A percentile compares a stretch with the other conserved stretches of the same genome.
phyloP scores from a whole-genome alignment of 2,888 invertebrate species.

The Drosophila helvetica region DNA sequence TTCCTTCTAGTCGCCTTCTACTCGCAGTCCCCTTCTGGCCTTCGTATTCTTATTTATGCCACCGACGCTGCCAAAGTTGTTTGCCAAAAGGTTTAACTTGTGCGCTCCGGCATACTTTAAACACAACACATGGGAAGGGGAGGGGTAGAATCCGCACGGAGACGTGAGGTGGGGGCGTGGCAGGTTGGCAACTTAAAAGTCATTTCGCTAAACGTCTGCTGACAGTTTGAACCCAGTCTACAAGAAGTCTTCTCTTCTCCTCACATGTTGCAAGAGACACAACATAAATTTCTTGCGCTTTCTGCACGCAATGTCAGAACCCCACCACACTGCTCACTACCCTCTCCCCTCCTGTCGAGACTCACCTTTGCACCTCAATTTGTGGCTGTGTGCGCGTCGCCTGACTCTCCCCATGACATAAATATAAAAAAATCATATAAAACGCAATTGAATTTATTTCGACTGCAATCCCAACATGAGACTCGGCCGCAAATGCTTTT shows the following conservation, averaged over 20 bases:
- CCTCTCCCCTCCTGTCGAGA: not conserved
- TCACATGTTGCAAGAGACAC: constrained; percentile 75
- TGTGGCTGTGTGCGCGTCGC: constrained; percentile 32
- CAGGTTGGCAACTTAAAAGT: constrained; percentile 74
- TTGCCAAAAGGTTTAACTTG: constrained; percentile 79
- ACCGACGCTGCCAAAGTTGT: constrained; percentile 73
- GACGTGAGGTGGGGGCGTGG: constrained; percentile 44
- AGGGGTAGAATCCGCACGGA: constrained; percentile 5
- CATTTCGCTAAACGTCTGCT: constrained; percentile 74
- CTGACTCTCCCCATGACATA: constrained; percentile 67
- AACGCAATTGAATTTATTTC: constrained; percentile 80
- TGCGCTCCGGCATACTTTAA: constrained; percentile 74
- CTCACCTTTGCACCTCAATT: constrained; percentile 36
- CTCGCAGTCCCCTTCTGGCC: constrained; percentile 1
- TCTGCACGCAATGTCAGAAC: constrained; percentile 61
- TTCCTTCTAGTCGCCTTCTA: constrained; percentile 1
- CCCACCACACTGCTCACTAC: not conserved
- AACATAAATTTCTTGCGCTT: constrained; percentile 71
- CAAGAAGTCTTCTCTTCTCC: constrained; percentile 38
- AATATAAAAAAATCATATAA: constrained; percentile 74
- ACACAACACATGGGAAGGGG: constrained; percentile 63
- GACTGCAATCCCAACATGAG: constrained; percentile 61
- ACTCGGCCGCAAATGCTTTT: constrained; percentile 59
- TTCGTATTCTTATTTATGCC: constrained; percentile 74
- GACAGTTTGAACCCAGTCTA: constrained; percentile 63